Base-by-base conservation (phyloP, 2,888 invertebrate genomes). In the Ichneumoninae sp. region DNA sequence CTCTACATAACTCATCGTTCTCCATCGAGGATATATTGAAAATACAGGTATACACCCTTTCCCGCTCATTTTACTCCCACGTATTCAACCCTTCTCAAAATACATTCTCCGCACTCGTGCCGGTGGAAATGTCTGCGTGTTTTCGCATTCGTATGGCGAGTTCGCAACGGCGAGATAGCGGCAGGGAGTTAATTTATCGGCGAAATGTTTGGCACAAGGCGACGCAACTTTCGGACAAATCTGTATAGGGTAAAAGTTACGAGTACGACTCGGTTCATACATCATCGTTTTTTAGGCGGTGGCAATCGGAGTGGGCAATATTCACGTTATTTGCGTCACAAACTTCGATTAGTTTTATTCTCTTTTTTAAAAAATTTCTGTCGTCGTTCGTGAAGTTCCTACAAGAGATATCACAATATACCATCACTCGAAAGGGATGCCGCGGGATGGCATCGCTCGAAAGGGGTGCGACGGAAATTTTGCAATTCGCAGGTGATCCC, bases 1-100 rank as follows among this genome's bases (percentile, higher is more conserved):
- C 84, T 81, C 84, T 52, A 66, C 81, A 81, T 84, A 84, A 81
- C 81, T 85, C 82, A 85, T 75, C 70, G 66, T 79, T 65, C 81
- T 79, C 85, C 85, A 82, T 79, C 75, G 82, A 82, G 85, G 40
- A 78, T 82, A 82, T 50, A 81, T 85, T 63, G 74, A 81, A 75
- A 70, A 75, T 81, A 65, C 81, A 82, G 57, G 60, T 73, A 71
- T 52, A 76, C 13, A 13, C 26, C n/a, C 63, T 33, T 60, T 16
- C 36, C 4, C 33, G 40, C 44, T 70, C 47, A 22, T 33, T 36
- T 69, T 44, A 50, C 47, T 30, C 66, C 57, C 66, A 50, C 60
- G 73, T 52, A 77, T 68, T 69, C 73, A 6, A 69, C 77, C 69
- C 44, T 77, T 63, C 76, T 26, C 54, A 68, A 63, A 60, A 77